phyloP scores from a whole-genome alignment of 2,113 vertebrate species.

The Ammodytes marinus region DNA sequence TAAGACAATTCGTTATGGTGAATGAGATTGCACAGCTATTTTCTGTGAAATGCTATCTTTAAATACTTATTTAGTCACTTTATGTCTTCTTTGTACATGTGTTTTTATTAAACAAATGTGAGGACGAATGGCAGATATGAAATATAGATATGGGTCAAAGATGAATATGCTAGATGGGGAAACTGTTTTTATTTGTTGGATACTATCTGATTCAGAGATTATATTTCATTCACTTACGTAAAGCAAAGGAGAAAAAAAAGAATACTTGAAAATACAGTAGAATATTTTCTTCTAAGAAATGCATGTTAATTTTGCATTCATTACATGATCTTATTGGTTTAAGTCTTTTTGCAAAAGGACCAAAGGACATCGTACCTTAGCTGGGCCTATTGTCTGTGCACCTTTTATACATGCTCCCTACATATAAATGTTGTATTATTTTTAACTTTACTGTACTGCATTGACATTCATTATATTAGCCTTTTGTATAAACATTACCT shows the following conservation, averaged over 20 bases:
- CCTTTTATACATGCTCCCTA: constrained; percentile 76
- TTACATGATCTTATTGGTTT: constrained; percentile 68
- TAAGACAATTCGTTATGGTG: constrained; percentile 87
- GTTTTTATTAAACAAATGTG: constrained; percentile 88
- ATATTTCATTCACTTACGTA: constrained; percentile 82
- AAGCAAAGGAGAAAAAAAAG: constrained; percentile 77
- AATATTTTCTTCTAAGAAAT: constrained; percentile 79
- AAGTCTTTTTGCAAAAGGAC: constrained; percentile 72
- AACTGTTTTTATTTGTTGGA: constrained; percentile 84
- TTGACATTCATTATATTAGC: constrained; percentile 87
- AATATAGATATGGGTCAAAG: constrained; percentile 87
- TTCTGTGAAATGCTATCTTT: constrained; percentile 87
- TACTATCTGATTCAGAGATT: constrained; percentile 85
- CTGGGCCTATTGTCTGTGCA: constrained; percentile 81
- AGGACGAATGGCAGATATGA: constrained; percentile 86
- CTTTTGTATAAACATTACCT: constrained; percentile 89
- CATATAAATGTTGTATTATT: constrained; percentile 77
- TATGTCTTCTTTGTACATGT: constrained; percentile 89
- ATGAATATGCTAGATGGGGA: constrained; percentile 83
- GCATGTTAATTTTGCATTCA: constrained; percentile 85
- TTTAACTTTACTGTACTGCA: constrained; percentile 87
- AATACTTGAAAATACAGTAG: constrained; percentile 90
- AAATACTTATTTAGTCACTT: constrained; percentile 86
- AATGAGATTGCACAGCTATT: constrained; percentile 91
- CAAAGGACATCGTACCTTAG: constrained; percentile 77